Evolutionary conservation across 1,140 invertebrate genomes (phyloP).

Genomic region (Luehdorfia chinensis): DNA sequence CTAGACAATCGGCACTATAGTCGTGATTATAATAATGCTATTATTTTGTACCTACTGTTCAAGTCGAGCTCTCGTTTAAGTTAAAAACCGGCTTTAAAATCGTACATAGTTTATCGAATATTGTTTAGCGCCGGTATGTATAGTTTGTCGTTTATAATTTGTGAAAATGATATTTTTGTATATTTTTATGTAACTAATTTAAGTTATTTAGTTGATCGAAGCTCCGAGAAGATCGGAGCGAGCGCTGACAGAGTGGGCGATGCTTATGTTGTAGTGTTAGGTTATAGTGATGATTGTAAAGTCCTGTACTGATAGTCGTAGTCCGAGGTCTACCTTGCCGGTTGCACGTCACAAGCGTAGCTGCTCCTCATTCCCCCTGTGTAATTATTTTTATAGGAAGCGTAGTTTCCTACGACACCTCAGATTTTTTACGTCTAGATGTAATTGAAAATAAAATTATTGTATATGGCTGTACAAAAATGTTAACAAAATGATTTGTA

Average conservation of each 20-base stretch:
- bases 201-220: conserved; percentile 69
- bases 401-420: conserved; percentile 75
- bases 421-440: conserved; percentile 76
- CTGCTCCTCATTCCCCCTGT: conserved; percentile 73
- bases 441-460: conserved; percentile 77
- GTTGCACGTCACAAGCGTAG: conserved; percentile 71
- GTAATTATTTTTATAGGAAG: conserved; percentile 76
- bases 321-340: conserved; percentile 70
- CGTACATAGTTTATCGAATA: conserved; percentile 72
- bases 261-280: conserved; percentile 55
- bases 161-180: conserved; percentile 76
- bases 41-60: conserved; percentile 63
- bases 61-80: conserved; percentile 74
- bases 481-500: conserved; percentile 76
- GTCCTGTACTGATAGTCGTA: conserved; percentile 70
- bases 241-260: conserved; percentile 54
- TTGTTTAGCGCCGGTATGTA: conserved; percentile 70
- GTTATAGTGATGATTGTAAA: conserved; percentile 75
- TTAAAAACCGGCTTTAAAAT: conserved; percentile 66
- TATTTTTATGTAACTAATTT: conserved; percentile 74
- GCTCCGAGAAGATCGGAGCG: conserved; percentile 39
- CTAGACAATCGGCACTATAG: conserved; percentile 75
- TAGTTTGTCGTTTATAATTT: conserved; percentile 72
- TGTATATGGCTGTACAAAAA: conserved; percentile 79
- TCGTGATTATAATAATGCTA: conserved; percentile 73